Percentiles rank a stretch among this genome's conserved stretches.
These are phyloP conservation scores for Turritopsis rubra DNA, from an alignment of 30 jellyfish, hydroid and myxozoan species.

Conservation along the genomic window DNA sequence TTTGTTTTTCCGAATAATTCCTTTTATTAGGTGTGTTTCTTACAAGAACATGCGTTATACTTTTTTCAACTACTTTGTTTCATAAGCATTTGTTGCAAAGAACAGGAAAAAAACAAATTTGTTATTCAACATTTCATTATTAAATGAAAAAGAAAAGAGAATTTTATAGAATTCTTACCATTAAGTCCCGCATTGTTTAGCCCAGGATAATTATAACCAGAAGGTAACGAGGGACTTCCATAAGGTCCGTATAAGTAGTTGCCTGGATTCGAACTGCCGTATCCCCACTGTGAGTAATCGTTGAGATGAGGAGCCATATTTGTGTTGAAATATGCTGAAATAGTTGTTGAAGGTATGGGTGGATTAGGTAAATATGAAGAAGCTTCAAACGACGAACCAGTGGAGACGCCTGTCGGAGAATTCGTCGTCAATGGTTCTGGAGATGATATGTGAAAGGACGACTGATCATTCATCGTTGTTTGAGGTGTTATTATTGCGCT, in stretches of 20 bases:
- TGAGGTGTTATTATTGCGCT: not conserved
- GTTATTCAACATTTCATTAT: not conserved
- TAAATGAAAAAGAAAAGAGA: not conserved
- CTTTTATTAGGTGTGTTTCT: too few species aligned
- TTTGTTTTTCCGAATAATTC: too few species aligned
- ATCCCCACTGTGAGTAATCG: slow-evolving; percentile 20
- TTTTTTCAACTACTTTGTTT: not conserved
- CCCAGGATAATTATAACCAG: slow-evolving; percentile 26
- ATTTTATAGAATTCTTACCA: not conserved
- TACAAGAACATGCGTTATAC: too few species aligned
- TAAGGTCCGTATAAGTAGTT: not conserved
- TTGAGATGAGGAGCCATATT: not conserved
- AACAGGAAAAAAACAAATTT: not conserved
- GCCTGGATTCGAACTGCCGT: slow-evolving; percentile 10
- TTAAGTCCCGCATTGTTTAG: not conserved
- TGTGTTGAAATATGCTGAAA: not conserved
- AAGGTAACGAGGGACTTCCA: slow-evolving; percentile 5
- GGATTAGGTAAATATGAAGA: slow-evolving; percentile 9
- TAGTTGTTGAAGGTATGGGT: not conserved
- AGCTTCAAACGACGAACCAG: slow-evolving; percentile 17
- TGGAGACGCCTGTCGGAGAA: slow-evolving; percentile 13
- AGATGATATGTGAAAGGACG: slow-evolving; percentile 17
- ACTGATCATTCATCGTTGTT: not conserved
- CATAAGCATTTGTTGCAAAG: not conserved
- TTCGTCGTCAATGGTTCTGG: slow-evolving; percentile 12